Evolutionary conservation across 2,113 vertebrate genomes (phyloP).

Genomic region (Choloepus hoffmanni): DNA sequence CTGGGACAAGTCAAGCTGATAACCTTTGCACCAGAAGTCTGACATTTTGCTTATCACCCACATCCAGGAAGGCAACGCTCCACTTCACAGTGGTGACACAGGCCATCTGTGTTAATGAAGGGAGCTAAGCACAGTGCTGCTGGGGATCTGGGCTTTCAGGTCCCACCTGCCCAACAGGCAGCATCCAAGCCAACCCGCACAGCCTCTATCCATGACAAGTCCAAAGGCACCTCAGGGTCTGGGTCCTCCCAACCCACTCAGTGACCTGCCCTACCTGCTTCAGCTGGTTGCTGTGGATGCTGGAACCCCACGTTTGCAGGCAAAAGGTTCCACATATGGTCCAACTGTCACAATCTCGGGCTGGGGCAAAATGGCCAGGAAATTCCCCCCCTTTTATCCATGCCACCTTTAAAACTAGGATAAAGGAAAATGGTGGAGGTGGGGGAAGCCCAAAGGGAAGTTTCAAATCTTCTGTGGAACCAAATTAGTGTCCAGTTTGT

Average conservation of each 20-base stretch:
- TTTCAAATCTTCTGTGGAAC: background rate
- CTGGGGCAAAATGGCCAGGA: background rate
- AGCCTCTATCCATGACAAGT: too few species aligned
- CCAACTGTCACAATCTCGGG: background rate
- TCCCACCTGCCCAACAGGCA: background rate
- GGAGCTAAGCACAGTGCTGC: background rate
- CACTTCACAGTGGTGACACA: background rate
- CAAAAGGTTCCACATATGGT: background rate
- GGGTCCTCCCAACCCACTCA: background rate
- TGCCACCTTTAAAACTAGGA: background rate
- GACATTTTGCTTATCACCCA: slow-evolving; percentile 69
- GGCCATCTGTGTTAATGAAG: slow-evolving; percentile 23
- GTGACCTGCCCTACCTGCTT: background rate
- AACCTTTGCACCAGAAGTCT: slow-evolving; percentile 40
- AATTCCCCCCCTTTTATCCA: background rate
- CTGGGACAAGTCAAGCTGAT: slow-evolving; percentile 31
- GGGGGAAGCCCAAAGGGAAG: background rate
- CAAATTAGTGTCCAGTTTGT: background rate
- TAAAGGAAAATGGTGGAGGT: background rate
- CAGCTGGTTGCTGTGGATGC: too few species aligned
- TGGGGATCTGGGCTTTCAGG: background rate
- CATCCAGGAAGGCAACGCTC: slow-evolving; percentile 51
- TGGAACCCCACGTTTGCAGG: background rate
- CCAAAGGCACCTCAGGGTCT: background rate
- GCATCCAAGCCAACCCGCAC: background rate